A percentile compares a stretch with the other conserved stretches of the same genome.
Evolutionary conservation across 2,113 vertebrate species (phyloP).

Genomic region (Lampris megalopsis): DNA sequence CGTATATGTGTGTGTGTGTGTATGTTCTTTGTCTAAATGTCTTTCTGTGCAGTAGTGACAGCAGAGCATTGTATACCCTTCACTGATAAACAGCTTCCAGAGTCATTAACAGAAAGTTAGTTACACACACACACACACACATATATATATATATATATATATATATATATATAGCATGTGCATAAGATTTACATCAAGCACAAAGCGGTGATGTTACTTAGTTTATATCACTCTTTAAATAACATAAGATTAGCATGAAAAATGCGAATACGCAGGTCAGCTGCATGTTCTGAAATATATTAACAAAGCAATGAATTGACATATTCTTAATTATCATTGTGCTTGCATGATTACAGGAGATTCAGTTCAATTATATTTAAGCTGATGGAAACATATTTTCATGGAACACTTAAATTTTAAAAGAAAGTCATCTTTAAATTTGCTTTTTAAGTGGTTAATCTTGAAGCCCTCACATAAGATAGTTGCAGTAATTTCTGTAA

Average conservation of each 20-base stretch:
- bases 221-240: too few species aligned
- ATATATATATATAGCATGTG: not conserved
- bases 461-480: too few species aligned
- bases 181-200: not conserved
- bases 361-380: too few species aligned
- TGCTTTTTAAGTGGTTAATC: too few species aligned
- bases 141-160: constrained; percentile 3
- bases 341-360: constrained; percentile 16
- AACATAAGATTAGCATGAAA: too few species aligned
- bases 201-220: constrained; percentile 38
- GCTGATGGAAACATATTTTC: too few species aligned
- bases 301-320: constrained; percentile 7
- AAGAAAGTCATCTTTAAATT: too few species aligned
- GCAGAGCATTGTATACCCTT: constrained; percentile 74
- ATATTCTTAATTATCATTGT: too few species aligned
- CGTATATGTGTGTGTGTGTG: constrained; percentile 8
- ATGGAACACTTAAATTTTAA: too few species aligned
- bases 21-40: constrained; percentile 75
- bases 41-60: constrained; percentile 65
- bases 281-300: too few species aligned
- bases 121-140: constrained; percentile 7
- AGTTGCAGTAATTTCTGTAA: too few species aligned
- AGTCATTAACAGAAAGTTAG: constrained; percentile 70
- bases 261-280: too few species aligned
- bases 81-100: constrained; percentile 76